phyloP scores from a whole-genome alignment of 2,888 invertebrate genomes.

The Baccha elongata region DNA sequence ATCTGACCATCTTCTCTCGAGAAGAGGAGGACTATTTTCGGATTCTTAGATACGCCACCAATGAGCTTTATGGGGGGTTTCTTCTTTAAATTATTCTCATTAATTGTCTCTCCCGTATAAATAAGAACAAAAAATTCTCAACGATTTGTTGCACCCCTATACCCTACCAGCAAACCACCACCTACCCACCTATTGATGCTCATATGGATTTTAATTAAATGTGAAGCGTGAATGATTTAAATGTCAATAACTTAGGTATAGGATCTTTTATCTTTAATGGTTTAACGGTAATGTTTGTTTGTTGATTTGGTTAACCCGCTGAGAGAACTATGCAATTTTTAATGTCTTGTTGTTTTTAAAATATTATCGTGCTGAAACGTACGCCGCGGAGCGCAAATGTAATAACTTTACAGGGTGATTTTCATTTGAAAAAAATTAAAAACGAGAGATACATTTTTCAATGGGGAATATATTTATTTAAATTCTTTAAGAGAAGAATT shows the following conservation, averaged over 20 bases:
- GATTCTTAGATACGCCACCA: slow-evolving; percentile 42
- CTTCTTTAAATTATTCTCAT: slow-evolving; percentile 16
- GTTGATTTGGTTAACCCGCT: slow-evolving; percentile 34
- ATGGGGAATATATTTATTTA: neutral
- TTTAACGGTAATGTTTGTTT: slow-evolving; percentile 25
- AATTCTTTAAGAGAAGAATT: too few relatives aligned
- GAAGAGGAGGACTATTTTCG: slow-evolving; percentile 68
- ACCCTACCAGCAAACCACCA: neutral
- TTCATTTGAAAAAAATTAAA: neutral
- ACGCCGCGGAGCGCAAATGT: neutral
- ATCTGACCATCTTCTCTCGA: slow-evolving; percentile 38
- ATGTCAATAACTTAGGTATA: slow-evolving; percentile 43
- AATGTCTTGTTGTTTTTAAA: slow-evolving; percentile 12
- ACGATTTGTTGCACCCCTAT: neutral
- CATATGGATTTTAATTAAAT: slow-evolving; percentile 28
- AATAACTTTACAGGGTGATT: slow-evolving; percentile 19
- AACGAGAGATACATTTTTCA: neutral
- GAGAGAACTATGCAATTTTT: slow-evolving; percentile 17
- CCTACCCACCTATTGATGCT: neutral
- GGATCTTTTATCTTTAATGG: slow-evolving; percentile 18
- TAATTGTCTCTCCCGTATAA: slow-evolving; percentile 8
- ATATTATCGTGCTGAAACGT: slow-evolving; percentile 10
- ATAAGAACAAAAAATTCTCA: neutral
- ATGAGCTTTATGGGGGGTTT: slow-evolving; percentile 22
- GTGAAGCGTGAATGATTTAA: slow-evolving; percentile 24